phyloP scores from a whole-genome alignment of 1,140 invertebrate species.

The Nasonia vitripennis region DNA sequence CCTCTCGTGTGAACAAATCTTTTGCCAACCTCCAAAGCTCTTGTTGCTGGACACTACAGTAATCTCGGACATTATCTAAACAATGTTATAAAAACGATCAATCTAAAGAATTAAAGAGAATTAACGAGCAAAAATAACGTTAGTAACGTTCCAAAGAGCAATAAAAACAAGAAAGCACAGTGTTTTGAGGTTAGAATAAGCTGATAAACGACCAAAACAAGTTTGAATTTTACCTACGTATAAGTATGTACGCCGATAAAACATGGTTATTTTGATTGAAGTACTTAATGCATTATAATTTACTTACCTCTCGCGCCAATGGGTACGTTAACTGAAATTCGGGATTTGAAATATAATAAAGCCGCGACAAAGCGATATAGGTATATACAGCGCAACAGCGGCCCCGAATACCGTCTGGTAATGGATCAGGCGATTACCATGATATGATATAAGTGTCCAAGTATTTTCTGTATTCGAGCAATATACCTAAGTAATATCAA shows the following conservation, averaged over 20 bases:
- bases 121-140: neutral
- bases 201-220: neutral
- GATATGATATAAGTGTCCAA: too few relatives aligned
- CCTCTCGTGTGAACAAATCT: conserved; percentile 90
- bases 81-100: neutral
- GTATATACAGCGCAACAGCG: too few relatives aligned
- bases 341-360: too few relatives aligned
- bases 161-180: neutral
- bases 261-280: too few relatives aligned
- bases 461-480: neutral
- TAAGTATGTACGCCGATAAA: too few relatives aligned
- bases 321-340: too few relatives aligned
- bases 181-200: conserved; percentile 4
- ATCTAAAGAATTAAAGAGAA: conserved; percentile 7
- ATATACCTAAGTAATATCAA: neutral
- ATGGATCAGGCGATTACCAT: too few relatives aligned
- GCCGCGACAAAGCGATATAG: too few relatives aligned
- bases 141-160: neutral
- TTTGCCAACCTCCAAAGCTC: conserved; percentile 88
- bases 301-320: too few relatives aligned
- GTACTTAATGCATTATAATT: too few relatives aligned
- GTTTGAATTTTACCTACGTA: too few relatives aligned
- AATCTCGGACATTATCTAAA: conserved; percentile 69
- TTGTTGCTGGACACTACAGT: conserved; percentile 82
- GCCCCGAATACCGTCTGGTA: too few relatives aligned